Percentiles rank a stretch among this genome's conserved stretches.
phyloP scores from a whole-genome alignment of 2,113 vertebrate genomes.

The Gorilla gorilla region DNA sequence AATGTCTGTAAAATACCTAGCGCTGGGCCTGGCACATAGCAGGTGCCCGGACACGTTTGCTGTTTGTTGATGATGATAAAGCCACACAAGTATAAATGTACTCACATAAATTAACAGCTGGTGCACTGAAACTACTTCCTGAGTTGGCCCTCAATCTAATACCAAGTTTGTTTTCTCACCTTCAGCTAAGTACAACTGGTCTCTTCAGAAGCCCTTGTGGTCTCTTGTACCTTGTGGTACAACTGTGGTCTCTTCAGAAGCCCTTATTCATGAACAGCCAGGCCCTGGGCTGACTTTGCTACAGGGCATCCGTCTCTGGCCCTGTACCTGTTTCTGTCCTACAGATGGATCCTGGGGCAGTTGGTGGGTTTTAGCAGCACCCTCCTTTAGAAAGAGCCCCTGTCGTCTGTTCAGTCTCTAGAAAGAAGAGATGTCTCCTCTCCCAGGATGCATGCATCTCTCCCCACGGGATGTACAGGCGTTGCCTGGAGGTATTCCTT shows the following conservation, averaged over 20 bases:
- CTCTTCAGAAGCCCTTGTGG: not conserved
- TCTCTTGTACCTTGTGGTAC: too few relatives aligned
- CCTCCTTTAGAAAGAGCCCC: not conserved
- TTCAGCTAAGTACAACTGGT: not conserved
- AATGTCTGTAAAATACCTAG: slow-evolving; percentile 36
- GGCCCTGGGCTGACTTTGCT: not conserved
- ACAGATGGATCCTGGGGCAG: not conserved
- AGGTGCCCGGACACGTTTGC: slow-evolving; percentile 47
- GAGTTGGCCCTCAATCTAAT: not conserved
- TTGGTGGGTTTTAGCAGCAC: not conserved
- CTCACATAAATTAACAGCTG: slow-evolving; percentile 33
- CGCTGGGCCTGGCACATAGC: not conserved
- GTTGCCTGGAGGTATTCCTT: not conserved
- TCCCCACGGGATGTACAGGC: not conserved
- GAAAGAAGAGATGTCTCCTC: not conserved
- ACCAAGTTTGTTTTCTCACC: not conserved
- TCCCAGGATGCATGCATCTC: not conserved
- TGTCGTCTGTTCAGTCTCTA: not conserved
- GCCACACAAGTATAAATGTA: not conserved
- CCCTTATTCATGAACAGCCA: not conserved
- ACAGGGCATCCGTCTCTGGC: not conserved
- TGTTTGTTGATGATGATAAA: slow-evolving; percentile 44
- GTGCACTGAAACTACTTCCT: not conserved
- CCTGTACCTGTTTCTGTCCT: not conserved
- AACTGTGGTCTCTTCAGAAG: not conserved